Evolutionary conservation across 2,113 vertebrate genomes (phyloP).

Genomic region (Brachyhypopomus gauderio): DNA sequence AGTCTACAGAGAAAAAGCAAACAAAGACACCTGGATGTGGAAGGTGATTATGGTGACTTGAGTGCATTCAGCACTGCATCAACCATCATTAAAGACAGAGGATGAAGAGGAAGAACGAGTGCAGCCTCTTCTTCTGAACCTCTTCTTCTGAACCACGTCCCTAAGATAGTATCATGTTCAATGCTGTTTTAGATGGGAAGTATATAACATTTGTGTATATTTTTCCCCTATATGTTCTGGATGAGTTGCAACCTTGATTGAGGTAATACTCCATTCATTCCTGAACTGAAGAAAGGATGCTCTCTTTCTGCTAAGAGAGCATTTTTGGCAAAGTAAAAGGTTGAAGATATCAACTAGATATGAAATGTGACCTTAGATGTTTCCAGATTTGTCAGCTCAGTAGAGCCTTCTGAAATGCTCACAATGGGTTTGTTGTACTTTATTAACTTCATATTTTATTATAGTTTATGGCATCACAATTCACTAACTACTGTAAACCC

Average conservation of each 20-base stretch:
- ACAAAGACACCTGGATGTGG: no score
- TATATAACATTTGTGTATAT: no score
- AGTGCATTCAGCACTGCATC: background rate
- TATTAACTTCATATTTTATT: background rate
- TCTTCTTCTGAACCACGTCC: no score
- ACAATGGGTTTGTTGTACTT: no score
- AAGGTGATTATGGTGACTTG: no score
- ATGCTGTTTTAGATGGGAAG: no score
- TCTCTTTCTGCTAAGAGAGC: conserved; percentile 2
- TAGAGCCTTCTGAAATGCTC: no score
- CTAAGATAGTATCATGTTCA: no score
- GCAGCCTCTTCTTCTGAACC: background rate
- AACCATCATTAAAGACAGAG: background rate
- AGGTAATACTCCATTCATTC: conserved; percentile 36
- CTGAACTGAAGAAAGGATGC: conserved; percentile 32
- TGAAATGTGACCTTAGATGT: background rate
- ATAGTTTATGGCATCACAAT: background rate
- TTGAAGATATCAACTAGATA: background rate
- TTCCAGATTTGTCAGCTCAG: no score
- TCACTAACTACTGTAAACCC: background rate
- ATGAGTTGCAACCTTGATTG: conserved; percentile 41
- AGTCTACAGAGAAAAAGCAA: no score
- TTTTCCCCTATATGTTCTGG: conserved; percentile 21
- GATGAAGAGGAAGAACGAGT: background rate
- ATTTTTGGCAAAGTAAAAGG: conserved; percentile 40